phyloP scores from a whole-genome alignment of 2,797 vertebrate species.

The Gorsachius magnificus region DNA sequence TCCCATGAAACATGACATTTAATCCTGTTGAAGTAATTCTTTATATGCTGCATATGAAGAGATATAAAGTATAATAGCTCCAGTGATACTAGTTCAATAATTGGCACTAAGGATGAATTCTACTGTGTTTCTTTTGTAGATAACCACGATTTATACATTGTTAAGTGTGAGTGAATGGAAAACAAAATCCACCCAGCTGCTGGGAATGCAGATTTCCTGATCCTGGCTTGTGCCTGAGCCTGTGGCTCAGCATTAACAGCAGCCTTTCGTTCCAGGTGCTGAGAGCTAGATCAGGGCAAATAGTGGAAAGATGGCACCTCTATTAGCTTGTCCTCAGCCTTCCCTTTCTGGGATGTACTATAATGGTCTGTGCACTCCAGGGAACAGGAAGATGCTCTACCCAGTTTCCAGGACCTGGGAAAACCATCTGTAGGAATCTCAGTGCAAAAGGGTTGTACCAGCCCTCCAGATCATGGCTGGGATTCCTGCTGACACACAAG shows the following conservation, averaged over 20 bases:
- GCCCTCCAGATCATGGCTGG: neutral
- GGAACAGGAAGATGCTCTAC: neutral
- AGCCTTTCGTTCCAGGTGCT: neutral
- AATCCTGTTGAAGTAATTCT: constrained; percentile 37
- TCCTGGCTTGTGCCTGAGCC: neutral
- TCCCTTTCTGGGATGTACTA: neutral
- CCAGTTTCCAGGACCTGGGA: neutral
- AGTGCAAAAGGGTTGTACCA: neutral
- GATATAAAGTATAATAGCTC: neutral
- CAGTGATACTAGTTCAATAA: neutral
- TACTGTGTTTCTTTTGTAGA: neutral
- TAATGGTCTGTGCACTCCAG: neutral
- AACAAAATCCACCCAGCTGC: neutral
- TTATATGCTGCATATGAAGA: neutral
- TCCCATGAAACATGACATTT: constrained; percentile 22
- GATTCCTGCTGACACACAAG: neutral
- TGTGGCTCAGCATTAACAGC: neutral
- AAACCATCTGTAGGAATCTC: neutral
- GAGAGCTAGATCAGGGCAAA: neutral
- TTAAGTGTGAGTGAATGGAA: neutral
- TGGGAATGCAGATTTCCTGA: neutral
- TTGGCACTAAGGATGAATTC: neutral
- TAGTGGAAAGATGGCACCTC: neutral
- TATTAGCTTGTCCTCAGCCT: neutral
- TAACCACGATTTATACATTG: neutral